Base-by-base conservation (phyloP, 2,888 invertebrate genomes). In the Synanthedon myopaeformis region DNA sequence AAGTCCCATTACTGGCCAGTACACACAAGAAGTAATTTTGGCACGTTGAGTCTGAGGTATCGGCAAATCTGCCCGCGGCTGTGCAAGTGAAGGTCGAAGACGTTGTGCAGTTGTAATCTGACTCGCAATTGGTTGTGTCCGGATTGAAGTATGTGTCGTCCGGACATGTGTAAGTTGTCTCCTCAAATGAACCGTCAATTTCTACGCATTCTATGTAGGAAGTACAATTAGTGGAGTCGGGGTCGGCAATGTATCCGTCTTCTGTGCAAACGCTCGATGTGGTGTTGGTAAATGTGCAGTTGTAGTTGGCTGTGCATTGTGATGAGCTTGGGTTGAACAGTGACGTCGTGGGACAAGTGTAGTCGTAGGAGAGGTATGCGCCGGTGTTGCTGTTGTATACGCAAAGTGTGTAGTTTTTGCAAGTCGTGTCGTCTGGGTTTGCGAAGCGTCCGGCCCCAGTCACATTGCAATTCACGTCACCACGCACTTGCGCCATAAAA, bases 321-420 rank as follows among this genome's bases (percentile, higher is more conserved):
- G 66, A 57, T 0, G 67, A 61, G 42, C 56, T 60, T 0, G 85
- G 83, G 56, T 83, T 77, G 65, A 88, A 88, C 41, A 82, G 61
- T 0, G 85, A 82, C 2, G 76, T 79, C 0, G 75, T 67, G 0
- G 85, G 83, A 54, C 87, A 87, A n/a, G 69, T 70, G 63, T 83
- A 85, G 63, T 76, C 62, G 62, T 82, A 86, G 6, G 74, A 56
- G 12, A 74, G 2, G 56, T 71, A 84, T 23, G 64, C 59, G 45
- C 55, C 57, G n/a, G 55, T 68, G n/a, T 64, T 56, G 45, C 62
- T 62, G 55, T 63, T 59, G 55, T 65, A 72, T 45, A 78, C 69
- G 59, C 88, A 88, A 3, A 76, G 67, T 2, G 79, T 82, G 64
- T 87, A 89, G 59, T 78, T 81, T 59, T 76, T 61, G 62, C 87